These are phyloP conservation scores for Australoheros scitulus DNA, from an alignment of 2,113 vertebrate species.

Conservation along the genomic window DNA sequence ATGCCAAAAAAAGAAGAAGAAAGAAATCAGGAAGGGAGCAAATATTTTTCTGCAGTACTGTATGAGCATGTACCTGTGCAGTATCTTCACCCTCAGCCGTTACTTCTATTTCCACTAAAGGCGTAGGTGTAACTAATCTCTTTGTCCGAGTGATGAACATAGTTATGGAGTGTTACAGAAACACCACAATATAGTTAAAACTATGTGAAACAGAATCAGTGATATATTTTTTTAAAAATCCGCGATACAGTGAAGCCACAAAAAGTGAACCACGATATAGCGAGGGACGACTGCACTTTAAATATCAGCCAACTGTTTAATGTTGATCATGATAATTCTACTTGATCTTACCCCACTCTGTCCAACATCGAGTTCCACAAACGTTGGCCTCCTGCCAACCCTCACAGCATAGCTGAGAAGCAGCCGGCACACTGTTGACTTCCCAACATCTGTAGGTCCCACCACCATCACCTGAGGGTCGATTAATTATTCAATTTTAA, in stretches of 20 bases:
- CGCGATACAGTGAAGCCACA: too few relatives aligned
- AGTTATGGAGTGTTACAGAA: too few relatives aligned
- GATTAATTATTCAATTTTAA: neutral
- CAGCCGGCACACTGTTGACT: conserved; percentile 90
- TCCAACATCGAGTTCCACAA: conserved; percentile 96
- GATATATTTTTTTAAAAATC: too few relatives aligned
- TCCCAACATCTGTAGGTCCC: conserved; percentile 95
- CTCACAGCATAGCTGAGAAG: conserved; percentile 94
- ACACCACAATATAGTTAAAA: too few relatives aligned
- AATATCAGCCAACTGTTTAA: neutral
- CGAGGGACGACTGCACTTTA: neutral
- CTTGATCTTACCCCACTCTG: conserved; percentile 85
- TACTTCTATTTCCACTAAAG: too few relatives aligned
- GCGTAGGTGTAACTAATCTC: too few relatives aligned
- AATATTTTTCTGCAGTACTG: neutral
- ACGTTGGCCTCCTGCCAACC: conserved; percentile 93
- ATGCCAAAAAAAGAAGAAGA: too few relatives aligned
- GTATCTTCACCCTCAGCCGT: too few relatives aligned
- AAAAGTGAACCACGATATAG: too few relatives aligned
- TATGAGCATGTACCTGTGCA: too few relatives aligned
- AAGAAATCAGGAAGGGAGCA: neutral
- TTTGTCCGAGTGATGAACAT: too few relatives aligned
- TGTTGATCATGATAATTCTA: neutral
- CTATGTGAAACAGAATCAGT: too few relatives aligned
- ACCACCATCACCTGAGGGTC: conserved; percentile 90